phyloP scores from a whole-genome alignment of 2,113 vertebrate genomes.

The Gavia stellata region DNA sequence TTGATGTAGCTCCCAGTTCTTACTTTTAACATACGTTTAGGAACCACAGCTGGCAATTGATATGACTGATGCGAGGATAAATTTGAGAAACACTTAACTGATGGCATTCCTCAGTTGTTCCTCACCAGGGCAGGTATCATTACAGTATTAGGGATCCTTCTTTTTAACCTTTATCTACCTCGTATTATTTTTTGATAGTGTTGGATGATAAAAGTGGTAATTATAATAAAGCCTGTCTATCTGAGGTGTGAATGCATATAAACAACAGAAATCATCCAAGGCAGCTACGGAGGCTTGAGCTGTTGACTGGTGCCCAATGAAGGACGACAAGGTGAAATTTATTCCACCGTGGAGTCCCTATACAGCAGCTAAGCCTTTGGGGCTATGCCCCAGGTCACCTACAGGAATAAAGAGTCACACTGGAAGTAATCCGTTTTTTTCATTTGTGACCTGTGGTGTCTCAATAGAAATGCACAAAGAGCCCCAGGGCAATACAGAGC shows the following conservation, averaged over 20 bases:
- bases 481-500: neutral
- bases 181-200: neutral
- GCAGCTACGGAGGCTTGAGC: neutral
- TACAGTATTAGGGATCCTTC: neutral
- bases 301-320: neutral
- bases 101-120: neutral
- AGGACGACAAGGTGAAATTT: neutral
- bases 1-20: slow-evolving; percentile 12
- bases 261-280: neutral
- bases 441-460: neutral
- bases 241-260: neutral
- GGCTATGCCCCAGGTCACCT: neutral
- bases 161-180: neutral
- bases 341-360: neutral
- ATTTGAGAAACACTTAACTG: neutral
- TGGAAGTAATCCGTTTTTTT: neutral
- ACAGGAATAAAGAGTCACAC: neutral
- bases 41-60: neutral
- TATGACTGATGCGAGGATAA: neutral
- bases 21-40: slow-evolving; percentile 19
- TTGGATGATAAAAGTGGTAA: neutral
- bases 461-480: neutral
- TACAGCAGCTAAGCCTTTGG: neutral
- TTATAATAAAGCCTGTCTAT: neutral
- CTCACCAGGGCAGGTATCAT: neutral